These are phyloP conservation scores for Microtus agrestis DNA, from an alignment of 2,797 vertebrate species.

Conservation along the genomic window DNA sequence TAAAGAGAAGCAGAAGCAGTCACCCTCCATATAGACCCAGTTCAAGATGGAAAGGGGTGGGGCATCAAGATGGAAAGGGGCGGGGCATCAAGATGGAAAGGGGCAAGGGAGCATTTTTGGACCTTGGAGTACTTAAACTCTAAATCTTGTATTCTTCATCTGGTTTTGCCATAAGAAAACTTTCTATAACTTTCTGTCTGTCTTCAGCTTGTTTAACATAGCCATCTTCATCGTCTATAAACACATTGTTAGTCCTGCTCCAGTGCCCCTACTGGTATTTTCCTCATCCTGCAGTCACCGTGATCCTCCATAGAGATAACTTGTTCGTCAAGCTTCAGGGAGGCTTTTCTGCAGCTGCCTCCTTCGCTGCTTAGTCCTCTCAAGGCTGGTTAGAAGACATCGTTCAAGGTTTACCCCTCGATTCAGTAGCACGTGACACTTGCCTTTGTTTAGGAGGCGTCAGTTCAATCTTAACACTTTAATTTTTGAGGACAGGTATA, in stretches of 20 bases:
- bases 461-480: neutral
- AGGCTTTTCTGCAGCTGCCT: neutral
- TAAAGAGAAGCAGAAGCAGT: neutral
- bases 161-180: neutral
- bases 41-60: neutral
- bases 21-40: neutral
- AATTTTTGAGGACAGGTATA: neutral
- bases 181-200: constrained; percentile 16
- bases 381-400: neutral
- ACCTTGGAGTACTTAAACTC: neutral
- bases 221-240: neutral
- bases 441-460: neutral
- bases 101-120: neutral
- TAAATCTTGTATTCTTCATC: neutral
- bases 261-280: neutral
- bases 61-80: no score
- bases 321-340: neutral
- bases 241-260: neutral
- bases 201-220: neutral
- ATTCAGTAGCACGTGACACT: neutral
- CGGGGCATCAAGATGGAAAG: neutral
- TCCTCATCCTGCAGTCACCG: neutral
- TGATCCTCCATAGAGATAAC: neutral
- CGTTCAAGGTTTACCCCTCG: neutral
- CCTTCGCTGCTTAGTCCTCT: neutral